Evolutionary conservation across 2,113 vertebrate genomes (phyloP).

Genomic region (Anoplopoma fimbria): DNA sequence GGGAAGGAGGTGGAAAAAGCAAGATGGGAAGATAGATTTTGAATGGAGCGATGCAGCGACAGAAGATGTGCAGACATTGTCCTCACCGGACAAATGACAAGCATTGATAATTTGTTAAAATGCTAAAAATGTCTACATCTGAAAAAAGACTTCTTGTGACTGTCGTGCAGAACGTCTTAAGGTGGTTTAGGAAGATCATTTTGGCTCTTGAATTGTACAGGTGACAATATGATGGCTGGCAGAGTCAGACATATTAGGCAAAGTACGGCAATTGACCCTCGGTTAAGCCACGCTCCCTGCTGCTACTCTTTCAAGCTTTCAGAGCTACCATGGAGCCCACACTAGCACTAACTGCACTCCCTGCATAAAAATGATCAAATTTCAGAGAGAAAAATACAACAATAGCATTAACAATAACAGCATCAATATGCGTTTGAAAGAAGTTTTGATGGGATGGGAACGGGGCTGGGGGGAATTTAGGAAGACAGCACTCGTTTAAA

Average conservation of each 20-base stretch:
- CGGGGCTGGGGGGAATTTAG: background rate
- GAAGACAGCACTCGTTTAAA: background rate
- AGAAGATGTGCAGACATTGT: background rate
- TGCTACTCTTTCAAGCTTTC: background rate
- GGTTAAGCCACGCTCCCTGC: no score
- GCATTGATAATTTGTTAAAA: background rate
- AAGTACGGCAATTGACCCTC: background rate
- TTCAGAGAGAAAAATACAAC: background rate
- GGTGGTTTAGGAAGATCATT: background rate
- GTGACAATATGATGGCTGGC: background rate
- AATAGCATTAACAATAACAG: background rate
- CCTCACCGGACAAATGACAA: background rate
- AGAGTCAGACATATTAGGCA: background rate
- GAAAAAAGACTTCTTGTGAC: background rate
- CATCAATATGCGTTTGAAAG: background rate
- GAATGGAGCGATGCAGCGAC: slow-evolving; percentile 4
- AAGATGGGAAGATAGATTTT: slow-evolving; percentile 48
- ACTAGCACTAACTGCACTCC: background rate
- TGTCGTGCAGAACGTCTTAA: background rate
- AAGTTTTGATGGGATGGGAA: background rate
- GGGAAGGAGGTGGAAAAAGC: background rate
- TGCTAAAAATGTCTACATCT: background rate
- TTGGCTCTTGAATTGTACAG: background rate
- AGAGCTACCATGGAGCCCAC: background rate
- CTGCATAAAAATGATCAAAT: background rate